These are phyloP conservation scores for Lepidothrix coronata DNA, from an alignment of 2,113 vertebrate species.

Conservation along the genomic window DNA sequence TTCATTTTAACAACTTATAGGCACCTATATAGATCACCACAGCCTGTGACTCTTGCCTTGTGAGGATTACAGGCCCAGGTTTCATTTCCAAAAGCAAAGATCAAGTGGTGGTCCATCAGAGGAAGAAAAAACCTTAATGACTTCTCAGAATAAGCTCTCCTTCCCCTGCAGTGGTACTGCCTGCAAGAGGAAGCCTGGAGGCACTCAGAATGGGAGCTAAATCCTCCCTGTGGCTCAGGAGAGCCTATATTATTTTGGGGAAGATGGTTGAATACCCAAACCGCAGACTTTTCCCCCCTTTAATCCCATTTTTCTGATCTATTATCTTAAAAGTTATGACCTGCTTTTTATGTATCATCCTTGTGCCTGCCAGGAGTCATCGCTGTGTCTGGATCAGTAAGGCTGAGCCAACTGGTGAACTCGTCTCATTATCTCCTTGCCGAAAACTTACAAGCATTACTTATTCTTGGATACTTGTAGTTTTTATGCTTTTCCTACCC, in stretches of 20 bases:
- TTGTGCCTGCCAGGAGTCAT: not conserved
- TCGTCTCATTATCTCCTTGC: conserved; percentile 59
- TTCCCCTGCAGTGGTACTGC: fast-evolving
- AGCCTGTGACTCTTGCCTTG: not conserved
- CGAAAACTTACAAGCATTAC: conserved; percentile 56
- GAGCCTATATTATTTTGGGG: not conserved
- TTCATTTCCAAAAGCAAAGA: not conserved
- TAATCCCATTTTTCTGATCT: not conserved
- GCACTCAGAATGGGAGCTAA: not conserved
- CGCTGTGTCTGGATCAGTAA: conserved; percentile 11
- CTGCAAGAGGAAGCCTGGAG: not conserved
- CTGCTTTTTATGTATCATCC: not conserved
- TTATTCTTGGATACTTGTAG: conserved; percentile 65
- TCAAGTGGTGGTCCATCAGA: not conserved
- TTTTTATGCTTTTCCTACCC: conserved; percentile 59
- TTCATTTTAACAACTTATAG: not conserved
- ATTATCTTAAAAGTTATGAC: not conserved
- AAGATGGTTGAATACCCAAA: not conserved
- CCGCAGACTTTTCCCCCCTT: not conserved
- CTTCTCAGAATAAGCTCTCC: not conserved
- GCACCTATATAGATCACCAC: not conserved
- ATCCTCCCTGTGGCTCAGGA: not conserved
- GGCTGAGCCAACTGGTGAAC: conserved; percentile 57
- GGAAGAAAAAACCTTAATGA: not conserved
- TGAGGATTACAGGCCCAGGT: not conserved